Conservation (phyloP, 2,888 invertebrate species). For the Apotomis turbidana region DNA sequence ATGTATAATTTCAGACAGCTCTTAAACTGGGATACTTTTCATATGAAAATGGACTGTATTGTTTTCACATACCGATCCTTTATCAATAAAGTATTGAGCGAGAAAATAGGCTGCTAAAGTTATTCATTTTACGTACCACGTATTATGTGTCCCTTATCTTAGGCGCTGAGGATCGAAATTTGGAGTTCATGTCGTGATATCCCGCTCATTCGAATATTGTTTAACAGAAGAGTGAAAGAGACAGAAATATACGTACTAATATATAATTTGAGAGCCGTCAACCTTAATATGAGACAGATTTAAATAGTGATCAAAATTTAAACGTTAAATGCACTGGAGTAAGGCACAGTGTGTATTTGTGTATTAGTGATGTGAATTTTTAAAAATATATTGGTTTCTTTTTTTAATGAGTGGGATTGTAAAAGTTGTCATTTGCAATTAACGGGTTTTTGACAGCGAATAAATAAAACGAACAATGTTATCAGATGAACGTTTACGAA, state of each 20-base stretch:
- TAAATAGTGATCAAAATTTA: background rate
- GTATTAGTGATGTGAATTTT: background rate
- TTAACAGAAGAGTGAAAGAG: too few relatives aligned
- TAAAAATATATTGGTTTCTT: background rate
- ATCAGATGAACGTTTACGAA: constrained; percentile 1
- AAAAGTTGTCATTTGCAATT: constrained; percentile 20
- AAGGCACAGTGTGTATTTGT: background rate
- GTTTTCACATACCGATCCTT: background rate
- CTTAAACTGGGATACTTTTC: background rate
- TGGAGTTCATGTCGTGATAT: too few relatives aligned
- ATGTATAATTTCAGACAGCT: constrained; percentile 3
- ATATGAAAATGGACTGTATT: constrained; percentile 5
- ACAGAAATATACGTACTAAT: too few relatives aligned
- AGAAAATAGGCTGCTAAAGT: background rate
- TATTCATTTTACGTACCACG: background rate
- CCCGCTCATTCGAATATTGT: too few relatives aligned
- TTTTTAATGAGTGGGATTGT: background rate
- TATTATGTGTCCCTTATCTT: too few relatives aligned
- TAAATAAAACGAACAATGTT: constrained; percentile 15
- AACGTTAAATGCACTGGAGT: background rate
- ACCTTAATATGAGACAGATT: background rate
- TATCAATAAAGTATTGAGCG: background rate
- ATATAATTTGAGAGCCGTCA: too few relatives aligned
- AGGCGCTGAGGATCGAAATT: too few relatives aligned
- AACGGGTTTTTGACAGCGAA: constrained; percentile 12